A percentile compares a stretch with the other conserved stretches of the same genome.
These are phyloP conservation scores for Gryllus longicercus DNA, from an alignment of 2,888 invertebrate species.

Conservation along the genomic window DNA sequence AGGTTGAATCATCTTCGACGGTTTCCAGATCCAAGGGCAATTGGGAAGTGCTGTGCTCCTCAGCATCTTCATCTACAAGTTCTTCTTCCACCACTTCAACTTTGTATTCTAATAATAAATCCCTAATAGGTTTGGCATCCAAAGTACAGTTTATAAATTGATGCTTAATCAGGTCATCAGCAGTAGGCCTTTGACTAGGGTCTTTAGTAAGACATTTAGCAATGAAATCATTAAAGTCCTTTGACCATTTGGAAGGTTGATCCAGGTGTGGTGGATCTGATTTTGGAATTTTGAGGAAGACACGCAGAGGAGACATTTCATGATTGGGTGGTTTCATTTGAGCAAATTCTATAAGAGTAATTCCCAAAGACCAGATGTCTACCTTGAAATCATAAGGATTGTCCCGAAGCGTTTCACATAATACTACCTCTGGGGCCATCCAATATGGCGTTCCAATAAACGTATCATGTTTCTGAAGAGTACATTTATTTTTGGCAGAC, in stretches of 20 bases:
- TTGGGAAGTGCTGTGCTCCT: slow-evolving; percentile 89
- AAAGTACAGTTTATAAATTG: slow-evolving; percentile 77
- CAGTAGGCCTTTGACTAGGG: slow-evolving; percentile 79
- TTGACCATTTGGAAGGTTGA: slow-evolving; percentile 80
- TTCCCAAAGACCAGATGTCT: slow-evolving; percentile 97
- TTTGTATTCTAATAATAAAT: slow-evolving; percentile 89
- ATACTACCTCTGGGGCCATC: slow-evolving; percentile 99
- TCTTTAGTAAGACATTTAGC: slow-evolving; percentile 88
- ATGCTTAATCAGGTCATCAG: slow-evolving; percentile 82
- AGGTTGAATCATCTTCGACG: slow-evolving; percentile 77
- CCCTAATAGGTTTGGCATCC: slow-evolving; percentile 82
- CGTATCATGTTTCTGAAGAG: slow-evolving; percentile 93
- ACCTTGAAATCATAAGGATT: slow-evolving; percentile 97
- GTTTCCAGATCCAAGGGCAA: slow-evolving; percentile 81
- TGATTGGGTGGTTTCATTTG: slow-evolving; percentile 99
- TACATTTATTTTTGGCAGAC: slow-evolving; percentile 95
- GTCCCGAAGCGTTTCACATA: slow-evolving; percentile 98
- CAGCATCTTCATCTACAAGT: slow-evolving; percentile 79
- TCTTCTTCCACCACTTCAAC: slow-evolving; percentile 97
- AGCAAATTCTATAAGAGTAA: slow-evolving; percentile 97
- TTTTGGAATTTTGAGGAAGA: slow-evolving; percentile 97
- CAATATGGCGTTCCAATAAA: slow-evolving; percentile 99
- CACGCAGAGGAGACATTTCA: slow-evolving; percentile 98
- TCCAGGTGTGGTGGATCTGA: slow-evolving; percentile 93
- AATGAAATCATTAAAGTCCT: slow-evolving; percentile 89